These are phyloP conservation scores for Chrysolina americana DNA, from an alignment of 2,888 invertebrate species.

Conservation along the genomic window DNA sequence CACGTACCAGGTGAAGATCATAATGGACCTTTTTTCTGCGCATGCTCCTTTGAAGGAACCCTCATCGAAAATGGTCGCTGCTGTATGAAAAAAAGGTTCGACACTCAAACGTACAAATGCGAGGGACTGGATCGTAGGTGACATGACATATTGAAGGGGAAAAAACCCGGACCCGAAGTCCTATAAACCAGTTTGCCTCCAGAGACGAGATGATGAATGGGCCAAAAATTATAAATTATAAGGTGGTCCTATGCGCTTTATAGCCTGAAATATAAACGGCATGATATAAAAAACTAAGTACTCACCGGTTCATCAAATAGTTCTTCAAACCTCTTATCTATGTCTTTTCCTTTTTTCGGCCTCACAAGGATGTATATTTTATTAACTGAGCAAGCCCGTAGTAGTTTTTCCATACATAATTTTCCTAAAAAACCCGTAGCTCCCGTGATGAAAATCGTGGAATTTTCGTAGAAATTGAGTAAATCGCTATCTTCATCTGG, in stretches of 20 bases:
- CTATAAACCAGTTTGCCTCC: too few relatives aligned
- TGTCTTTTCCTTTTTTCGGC: slow-evolving; percentile 62
- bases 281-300: neutral
- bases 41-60: too few relatives aligned
- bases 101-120: too few relatives aligned
- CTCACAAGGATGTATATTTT: slow-evolving; percentile 63
- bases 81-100: too few relatives aligned
- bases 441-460: slow-evolving; percentile 65
- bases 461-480: slow-evolving; percentile 59
- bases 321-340: slow-evolving; percentile 68
- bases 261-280: neutral
- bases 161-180: too few relatives aligned
- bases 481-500: slow-evolving; percentile 51
- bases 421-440: slow-evolving; percentile 68
- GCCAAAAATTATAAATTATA: too few relatives aligned
- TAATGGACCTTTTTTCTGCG: too few relatives aligned
- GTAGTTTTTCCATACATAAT: slow-evolving; percentile 63
- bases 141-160: too few relatives aligned
- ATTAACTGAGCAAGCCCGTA: slow-evolving; percentile 64
- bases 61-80: too few relatives aligned
- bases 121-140: too few relatives aligned
- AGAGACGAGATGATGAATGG: too few relatives aligned
- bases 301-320: slow-evolving; percentile 75
- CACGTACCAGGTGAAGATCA: too few relatives aligned
- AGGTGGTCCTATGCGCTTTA: neutral